Evolutionary conservation across 2,113 vertebrate species (phyloP).

Genomic region (Cyanistes caeruleus): DNA sequence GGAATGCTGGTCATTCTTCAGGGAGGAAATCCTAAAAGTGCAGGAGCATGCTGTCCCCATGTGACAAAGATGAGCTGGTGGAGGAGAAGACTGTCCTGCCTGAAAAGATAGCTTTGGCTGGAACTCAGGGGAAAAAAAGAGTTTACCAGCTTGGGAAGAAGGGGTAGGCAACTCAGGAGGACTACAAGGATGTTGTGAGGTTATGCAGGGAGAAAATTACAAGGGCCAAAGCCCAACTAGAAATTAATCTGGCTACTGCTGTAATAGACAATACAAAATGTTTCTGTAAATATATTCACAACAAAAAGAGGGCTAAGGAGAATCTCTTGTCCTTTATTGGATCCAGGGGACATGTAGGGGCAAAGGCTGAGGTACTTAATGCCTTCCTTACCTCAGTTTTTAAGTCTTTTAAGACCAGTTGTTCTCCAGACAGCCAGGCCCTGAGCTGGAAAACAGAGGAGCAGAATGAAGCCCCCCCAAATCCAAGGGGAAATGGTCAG

Average conservation of each 20-base stretch:
- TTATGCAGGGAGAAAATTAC: not conserved
- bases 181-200: not conserved
- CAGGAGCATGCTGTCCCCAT: not conserved
- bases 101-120: not conserved
- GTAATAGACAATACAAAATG: not conserved
- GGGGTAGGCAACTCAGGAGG: not conserved
- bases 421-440: not conserved
- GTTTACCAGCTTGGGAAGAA: not conserved
- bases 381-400: not conserved
- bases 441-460: not conserved
- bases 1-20: not conserved
- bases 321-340: not conserved
- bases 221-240: not conserved
- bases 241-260: not conserved
- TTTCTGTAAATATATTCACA: not conserved
- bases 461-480: not conserved
- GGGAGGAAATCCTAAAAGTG: not conserved
- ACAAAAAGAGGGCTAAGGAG: not conserved
- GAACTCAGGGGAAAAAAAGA: not conserved
- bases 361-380: not conserved
- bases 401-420: not conserved
- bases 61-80: not conserved
- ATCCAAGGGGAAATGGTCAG: not conserved
- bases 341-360: fast-evolving
- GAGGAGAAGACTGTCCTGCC: not conserved